A percentile compares a stretch with the other conserved stretches of the same genome.
These are phyloP conservation scores for Alaudala cheleensis DNA, from an alignment of 2,113 vertebrate species.

Conservation along the genomic window DNA sequence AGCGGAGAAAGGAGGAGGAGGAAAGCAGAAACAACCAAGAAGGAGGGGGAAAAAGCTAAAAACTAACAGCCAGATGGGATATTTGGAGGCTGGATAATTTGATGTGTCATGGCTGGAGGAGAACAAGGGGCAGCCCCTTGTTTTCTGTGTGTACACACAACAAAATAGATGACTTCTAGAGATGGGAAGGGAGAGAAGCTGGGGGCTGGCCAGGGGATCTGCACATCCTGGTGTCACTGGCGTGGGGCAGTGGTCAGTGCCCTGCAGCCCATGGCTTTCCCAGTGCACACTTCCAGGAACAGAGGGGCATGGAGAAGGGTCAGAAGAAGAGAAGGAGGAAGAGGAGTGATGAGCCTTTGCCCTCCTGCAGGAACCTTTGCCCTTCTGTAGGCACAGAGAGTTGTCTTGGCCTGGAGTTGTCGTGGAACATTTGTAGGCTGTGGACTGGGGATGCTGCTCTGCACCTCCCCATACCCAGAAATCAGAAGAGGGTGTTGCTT, in stretches of 20 bases:
- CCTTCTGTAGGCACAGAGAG: neutral
- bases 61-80: slow-evolving; percentile 91
- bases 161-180: slow-evolving; percentile 76
- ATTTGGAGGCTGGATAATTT: slow-evolving; percentile 90
- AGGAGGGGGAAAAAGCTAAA: slow-evolving; percentile 62
- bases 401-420: neutral
- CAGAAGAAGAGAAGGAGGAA: neutral
- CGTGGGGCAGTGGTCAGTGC: neutral
- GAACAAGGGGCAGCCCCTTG: slow-evolving; percentile 73
- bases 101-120: slow-evolving; percentile 73
- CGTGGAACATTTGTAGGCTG: neutral
- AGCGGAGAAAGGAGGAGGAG: slow-evolving; percentile 75
- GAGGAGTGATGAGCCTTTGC: neutral
- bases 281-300: neutral
- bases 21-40: slow-evolving; percentile 75
- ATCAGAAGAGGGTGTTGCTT: neutral
- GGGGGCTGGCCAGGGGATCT: neutral
- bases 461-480: neutral
- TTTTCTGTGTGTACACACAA: slow-evolving; percentile 81
- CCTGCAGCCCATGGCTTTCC: neutral
- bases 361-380: neutral
- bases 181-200: neutral
- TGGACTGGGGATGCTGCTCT: neutral
- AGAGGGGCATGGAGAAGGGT: neutral
- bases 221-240: neutral